These are phyloP conservation scores for Drosophila varians DNA, from an alignment of 1,140 invertebrate species.

Conservation along the genomic window DNA sequence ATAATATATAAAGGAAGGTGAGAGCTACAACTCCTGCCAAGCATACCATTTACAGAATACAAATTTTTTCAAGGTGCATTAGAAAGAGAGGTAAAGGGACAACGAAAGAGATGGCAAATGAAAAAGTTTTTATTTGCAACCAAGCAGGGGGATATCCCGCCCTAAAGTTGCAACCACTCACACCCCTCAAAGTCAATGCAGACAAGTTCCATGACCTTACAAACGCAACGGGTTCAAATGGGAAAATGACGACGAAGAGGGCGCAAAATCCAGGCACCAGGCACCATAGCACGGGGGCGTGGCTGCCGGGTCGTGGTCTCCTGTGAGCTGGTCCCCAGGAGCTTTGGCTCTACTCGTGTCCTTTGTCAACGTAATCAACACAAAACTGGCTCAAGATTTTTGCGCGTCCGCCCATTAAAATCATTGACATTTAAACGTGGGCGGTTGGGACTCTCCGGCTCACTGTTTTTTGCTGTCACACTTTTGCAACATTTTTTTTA, in stretches of 20 bases:
- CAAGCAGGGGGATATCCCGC: background rate
- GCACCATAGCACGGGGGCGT: background rate
- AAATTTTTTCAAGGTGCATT: background rate
- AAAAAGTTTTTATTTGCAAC: slow-evolving; percentile 62
- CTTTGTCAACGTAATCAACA: slow-evolving; percentile 71
- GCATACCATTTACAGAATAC: no score
- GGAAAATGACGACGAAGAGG: slow-evolving; percentile 19
- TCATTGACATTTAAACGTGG: slow-evolving; percentile 79
- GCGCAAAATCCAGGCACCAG: background rate
- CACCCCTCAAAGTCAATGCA: slow-evolving; percentile 66
- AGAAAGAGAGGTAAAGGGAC: slow-evolving; percentile 1
- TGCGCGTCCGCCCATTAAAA: slow-evolving; percentile 80
- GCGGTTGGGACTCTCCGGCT: slow-evolving; percentile 4
- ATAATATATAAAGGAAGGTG: no score
- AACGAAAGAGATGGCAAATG: slow-evolving; percentile 34
- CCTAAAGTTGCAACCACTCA: background rate
- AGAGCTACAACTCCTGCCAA: no score
- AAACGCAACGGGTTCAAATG: slow-evolving; percentile 67
- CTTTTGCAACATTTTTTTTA: slow-evolving; percentile 65
- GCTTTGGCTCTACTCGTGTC: background rate
- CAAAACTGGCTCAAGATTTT: slow-evolving; percentile 80
- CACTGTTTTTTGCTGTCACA: slow-evolving; percentile 46
- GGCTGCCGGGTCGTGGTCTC: slow-evolving; percentile 1
- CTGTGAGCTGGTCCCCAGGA: slow-evolving; percentile 21
- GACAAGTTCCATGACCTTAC: slow-evolving; percentile 83